Evolutionary conservation across 2,888 invertebrate genomes (phyloP).

Genomic region (Adelphocoris suturalis): DNA sequence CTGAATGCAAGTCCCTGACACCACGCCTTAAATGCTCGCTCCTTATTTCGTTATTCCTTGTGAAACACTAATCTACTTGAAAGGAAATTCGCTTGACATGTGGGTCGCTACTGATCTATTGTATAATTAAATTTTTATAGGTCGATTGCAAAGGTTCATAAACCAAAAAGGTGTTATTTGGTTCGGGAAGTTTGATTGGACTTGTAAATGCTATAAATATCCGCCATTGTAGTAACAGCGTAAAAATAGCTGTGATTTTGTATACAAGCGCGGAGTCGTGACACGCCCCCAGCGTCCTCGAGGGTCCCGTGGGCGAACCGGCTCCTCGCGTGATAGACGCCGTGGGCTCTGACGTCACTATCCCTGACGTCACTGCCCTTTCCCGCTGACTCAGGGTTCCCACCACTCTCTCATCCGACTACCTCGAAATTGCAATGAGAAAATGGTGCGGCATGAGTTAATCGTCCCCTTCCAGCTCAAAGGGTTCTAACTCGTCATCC

Average conservation of each 20-base stretch:
- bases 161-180: too few relatives aligned
- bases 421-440: background rate
- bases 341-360: background rate
- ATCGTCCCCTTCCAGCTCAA: conserved; percentile 1
- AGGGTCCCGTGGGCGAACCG: conserved; percentile 31
- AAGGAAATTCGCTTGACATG: too few relatives aligned
- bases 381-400: conserved; percentile 50
- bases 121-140: too few relatives aligned
- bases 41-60: too few relatives aligned
- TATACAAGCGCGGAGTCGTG: background rate
- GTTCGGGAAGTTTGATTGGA: too few relatives aligned
- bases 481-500: conserved; percentile 38
- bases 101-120: too few relatives aligned
- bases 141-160: too few relatives aligned
- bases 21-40: too few relatives aligned
- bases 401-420: conserved; percentile 21
- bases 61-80: too few relatives aligned
- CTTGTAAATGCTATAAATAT: too few relatives aligned
- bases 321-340: conserved; percentile 28
- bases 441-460: conserved; percentile 33
- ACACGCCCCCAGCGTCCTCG: conserved; percentile 14
- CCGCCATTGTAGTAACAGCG: background rate
- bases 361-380: conserved; percentile 39
- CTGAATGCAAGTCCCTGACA: too few relatives aligned
- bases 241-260: background rate